Percentiles rank a stretch among this genome's conserved stretches.
Evolutionary conservation across 2,888 invertebrate genomes (phyloP).

Genomic region (Byasa hedistus): DNA sequence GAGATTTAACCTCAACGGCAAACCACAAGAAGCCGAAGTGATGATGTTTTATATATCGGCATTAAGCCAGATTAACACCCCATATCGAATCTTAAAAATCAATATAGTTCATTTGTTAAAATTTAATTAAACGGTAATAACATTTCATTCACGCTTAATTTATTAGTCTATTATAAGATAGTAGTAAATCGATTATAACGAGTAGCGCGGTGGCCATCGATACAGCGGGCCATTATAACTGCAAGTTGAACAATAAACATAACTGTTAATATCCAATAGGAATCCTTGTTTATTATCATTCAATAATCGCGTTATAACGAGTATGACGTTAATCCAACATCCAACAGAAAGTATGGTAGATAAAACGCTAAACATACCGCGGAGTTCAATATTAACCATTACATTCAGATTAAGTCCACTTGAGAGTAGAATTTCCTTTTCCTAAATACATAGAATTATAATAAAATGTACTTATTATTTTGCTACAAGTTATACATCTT

Average conservation of each 20-base stretch:
- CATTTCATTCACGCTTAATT: background rate
- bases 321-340: slow-evolving; percentile 39
- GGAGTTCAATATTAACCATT: slow-evolving; percentile 32
- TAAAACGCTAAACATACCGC: slow-evolving; percentile 33
- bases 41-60: background rate
- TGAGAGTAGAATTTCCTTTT: background rate
- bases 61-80: no score
- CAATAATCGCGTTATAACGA: slow-evolving; percentile 40
- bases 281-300: slow-evolving; percentile 40
- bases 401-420: slow-evolving; percentile 8
- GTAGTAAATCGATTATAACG: slow-evolving; percentile 29
- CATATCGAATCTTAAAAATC: background rate
- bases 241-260: slow-evolving; percentile 34
- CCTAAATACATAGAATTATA: background rate
- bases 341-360: slow-evolving; percentile 30
- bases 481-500: no score
- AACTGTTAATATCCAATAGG: slow-evolving; percentile 38
- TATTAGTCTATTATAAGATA: slow-evolving; percentile 15
- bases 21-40: no score
- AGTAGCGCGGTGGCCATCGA: slow-evolving; percentile 24
- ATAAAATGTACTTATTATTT: background rate
- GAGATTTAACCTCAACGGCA: no score
- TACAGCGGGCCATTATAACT: slow-evolving; percentile 29
- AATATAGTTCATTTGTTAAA: background rate
- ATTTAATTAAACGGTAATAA: background rate